Conservation (phyloP, 2,113 vertebrate genomes). For the Mobula hypostoma region DNA sequence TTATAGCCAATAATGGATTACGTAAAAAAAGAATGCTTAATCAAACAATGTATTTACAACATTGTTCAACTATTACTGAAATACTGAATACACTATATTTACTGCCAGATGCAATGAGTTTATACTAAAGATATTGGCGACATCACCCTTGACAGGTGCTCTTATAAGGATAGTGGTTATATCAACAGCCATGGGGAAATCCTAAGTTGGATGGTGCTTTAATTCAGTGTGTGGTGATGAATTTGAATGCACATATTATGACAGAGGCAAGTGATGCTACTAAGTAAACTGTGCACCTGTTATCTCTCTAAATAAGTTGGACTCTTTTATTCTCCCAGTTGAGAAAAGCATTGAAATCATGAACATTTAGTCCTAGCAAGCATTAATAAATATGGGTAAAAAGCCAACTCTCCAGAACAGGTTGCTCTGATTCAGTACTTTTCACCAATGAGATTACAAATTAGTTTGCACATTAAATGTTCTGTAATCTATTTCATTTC, state of each 20-base stretch:
- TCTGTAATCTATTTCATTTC: background rate
- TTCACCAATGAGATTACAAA: too few species aligned
- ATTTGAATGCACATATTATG: background rate
- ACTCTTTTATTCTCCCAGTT: background rate
- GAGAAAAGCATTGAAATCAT: background rate
- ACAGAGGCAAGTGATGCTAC: background rate
- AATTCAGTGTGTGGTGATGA: background rate
- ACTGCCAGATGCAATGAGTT: conserved; percentile 53
- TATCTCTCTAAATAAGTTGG: background rate
- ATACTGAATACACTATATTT: conserved; percentile 45
- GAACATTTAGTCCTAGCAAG: too few species aligned
- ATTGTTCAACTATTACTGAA: too few species aligned
- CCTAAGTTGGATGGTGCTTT: too few species aligned
- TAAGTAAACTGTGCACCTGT: background rate
- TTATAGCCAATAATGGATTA: too few species aligned
- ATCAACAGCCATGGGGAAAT: too few species aligned
- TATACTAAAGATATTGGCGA: conserved; percentile 48
- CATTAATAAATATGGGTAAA: too few species aligned
- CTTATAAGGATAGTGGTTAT: conserved; percentile 46
- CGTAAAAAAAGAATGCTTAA: too few species aligned
- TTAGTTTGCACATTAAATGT: background rate
- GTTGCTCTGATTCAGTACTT: too few species aligned
- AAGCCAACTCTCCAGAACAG: too few species aligned
- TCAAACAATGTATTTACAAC: too few species aligned
- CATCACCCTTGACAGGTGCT: conserved; percentile 51